Percentiles rank a stretch among this genome's conserved stretches.
phyloP scores from a whole-genome alignment of 2,888 invertebrate species.

The Cephonodes hylas region DNA sequence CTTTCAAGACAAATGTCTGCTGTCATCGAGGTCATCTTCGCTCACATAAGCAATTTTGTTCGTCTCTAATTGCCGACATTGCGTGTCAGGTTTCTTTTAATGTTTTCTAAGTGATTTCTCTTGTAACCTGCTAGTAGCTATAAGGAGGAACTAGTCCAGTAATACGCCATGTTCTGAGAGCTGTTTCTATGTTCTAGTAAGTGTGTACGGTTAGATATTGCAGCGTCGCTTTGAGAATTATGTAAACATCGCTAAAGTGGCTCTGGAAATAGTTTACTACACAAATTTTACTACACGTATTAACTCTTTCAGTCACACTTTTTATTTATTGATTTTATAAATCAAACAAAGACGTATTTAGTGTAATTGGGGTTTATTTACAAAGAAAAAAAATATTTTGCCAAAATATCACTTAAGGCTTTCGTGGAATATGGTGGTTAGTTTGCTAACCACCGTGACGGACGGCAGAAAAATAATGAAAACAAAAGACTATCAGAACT shows the following conservation, averaged over 20 bases:
- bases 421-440: too few relatives aligned
- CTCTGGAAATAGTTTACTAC: neutral
- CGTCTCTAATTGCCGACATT: slow-evolving; percentile 21
- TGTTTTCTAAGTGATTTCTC: slow-evolving; percentile 47
- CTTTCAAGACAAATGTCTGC: slow-evolving; percentile 20
- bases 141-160: slow-evolving; percentile 35
- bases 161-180: slow-evolving; percentile 35
- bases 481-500: too few relatives aligned
- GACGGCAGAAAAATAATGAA: too few relatives aligned
- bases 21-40: slow-evolving; percentile 30
- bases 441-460: too few relatives aligned
- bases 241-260: neutral
- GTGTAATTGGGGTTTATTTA: too few relatives aligned
- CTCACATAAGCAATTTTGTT: slow-evolving; percentile 24
- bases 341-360: too few relatives aligned
- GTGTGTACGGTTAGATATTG: slow-evolving; percentile 13
- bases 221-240: neutral
- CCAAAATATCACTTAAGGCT: too few relatives aligned
- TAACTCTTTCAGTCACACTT: too few relatives aligned
- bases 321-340: too few relatives aligned
- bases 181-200: slow-evolving; percentile 33
- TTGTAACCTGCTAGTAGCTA: slow-evolving; percentile 40
- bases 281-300: neutral
- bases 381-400: too few relatives aligned
- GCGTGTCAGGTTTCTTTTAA: slow-evolving; percentile 30